phyloP scores from a whole-genome alignment of 2,113 vertebrate species.

The Taurulus bubalis region DNA sequence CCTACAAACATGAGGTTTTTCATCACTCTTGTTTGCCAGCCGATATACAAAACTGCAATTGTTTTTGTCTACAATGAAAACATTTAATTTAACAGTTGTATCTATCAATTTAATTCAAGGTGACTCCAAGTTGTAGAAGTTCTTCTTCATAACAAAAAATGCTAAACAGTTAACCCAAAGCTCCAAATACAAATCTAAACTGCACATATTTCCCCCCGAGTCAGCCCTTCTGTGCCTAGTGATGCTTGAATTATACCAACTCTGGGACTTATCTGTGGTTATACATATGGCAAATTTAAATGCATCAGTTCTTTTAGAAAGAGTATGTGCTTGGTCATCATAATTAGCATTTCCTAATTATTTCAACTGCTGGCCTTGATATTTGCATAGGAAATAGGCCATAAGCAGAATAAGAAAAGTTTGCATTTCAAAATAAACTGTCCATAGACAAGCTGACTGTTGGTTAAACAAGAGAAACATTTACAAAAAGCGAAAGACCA shows the following conservation, averaged over 20 bases:
- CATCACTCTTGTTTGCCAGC: neutral
- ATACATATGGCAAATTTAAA: constrained; percentile 36
- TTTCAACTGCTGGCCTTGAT: constrained; percentile 12
- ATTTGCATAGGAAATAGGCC: constrained; percentile 24
- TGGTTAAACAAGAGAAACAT: neutral
- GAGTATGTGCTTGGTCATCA: constrained; percentile 27
- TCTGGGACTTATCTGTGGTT: constrained; percentile 33
- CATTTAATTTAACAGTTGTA: neutral
- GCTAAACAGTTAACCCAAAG: neutral
- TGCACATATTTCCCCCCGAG: neutral
- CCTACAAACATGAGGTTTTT: neutral
- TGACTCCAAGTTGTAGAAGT: neutral
- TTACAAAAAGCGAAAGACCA: neutral
- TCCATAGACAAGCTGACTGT: neutral
- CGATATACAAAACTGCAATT: neutral
- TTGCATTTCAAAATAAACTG: neutral
- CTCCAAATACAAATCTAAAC: constrained; percentile 10
- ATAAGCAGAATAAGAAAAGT: constrained; percentile 27
- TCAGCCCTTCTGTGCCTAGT: constrained; percentile 41
- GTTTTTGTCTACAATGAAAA: neutral
- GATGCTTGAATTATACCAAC: constrained; percentile 31
- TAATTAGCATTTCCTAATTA: constrained; percentile 62
- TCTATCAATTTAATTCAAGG: neutral
- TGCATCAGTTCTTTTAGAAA: constrained; percentile 5
- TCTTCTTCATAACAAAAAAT: neutral